A percentile compares a stretch with the other conserved stretches of the same genome.
These are phyloP conservation scores for Axis porcinus DNA, from an alignment of 2,113 vertebrate genomes.

Conservation along the genomic window DNA sequence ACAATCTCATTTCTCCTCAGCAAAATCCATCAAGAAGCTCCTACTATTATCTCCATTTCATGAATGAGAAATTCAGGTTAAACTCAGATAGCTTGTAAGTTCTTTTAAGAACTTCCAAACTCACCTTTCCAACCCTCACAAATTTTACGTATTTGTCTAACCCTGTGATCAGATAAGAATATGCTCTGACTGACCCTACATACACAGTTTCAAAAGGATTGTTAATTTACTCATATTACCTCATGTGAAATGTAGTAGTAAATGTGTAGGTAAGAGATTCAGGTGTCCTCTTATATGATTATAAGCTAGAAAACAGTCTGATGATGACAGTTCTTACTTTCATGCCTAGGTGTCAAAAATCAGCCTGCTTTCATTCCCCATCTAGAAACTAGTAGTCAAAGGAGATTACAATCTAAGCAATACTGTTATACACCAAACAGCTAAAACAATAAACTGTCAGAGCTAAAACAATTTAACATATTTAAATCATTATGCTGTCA, in stretches of 20 bases:
- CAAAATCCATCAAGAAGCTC: background rate
- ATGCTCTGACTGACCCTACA: background rate
- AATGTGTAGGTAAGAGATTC: background rate
- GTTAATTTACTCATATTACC: background rate
- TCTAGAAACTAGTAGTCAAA: conserved; percentile 21
- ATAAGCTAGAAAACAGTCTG: background rate
- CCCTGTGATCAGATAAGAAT: background rate
- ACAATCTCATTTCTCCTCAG: background rate
- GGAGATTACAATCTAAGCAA: background rate
- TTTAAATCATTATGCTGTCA: conserved; percentile 57
- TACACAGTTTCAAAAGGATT: background rate
- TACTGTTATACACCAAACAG: background rate
- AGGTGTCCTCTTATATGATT: background rate
- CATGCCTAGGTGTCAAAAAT: background rate
- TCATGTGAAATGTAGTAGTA: background rate
- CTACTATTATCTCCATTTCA: background rate
- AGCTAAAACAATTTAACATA: conserved; percentile 33
- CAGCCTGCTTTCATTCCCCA: background rate
- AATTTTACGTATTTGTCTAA: background rate
- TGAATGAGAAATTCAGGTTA: background rate
- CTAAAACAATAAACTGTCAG: background rate
- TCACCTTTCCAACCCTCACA: background rate
- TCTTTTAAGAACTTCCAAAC: background rate
- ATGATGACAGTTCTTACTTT: background rate
- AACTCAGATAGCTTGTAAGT: background rate